phyloP scores from a whole-genome alignment of 2,113 vertebrate species.

The Syngnathus scovelli region DNA sequence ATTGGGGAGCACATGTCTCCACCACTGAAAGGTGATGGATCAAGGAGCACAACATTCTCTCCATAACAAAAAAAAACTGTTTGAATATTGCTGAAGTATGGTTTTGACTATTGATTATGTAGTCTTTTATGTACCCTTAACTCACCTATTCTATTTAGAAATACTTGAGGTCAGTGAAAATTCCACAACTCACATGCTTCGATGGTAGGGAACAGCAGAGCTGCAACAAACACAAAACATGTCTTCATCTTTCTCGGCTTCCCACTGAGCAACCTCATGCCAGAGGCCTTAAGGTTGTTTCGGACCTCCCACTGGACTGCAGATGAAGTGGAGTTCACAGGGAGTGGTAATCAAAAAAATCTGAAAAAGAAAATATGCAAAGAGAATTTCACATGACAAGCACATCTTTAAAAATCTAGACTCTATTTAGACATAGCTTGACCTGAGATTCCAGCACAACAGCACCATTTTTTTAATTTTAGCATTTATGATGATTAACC shows the following conservation, averaged over 20 bases:
- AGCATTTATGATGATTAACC: background rate
- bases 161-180: background rate
- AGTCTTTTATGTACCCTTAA: background rate
- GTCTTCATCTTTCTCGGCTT: slow-evolving; percentile 56
- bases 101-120: background rate
- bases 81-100: background rate
- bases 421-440: background rate
- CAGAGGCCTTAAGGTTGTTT: slow-evolving; percentile 12
- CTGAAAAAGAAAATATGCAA: slow-evolving; percentile 7
- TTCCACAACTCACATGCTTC: slow-evolving; percentile 53
- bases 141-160: background rate
- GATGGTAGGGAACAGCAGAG: slow-evolving; percentile 54
- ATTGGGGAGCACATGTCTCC: background rate
- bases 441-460: background rate
- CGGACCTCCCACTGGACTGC: slow-evolving; percentile 20
- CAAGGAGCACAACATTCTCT: background rate
- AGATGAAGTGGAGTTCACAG: slow-evolving; percentile 21
- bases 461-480: background rate
- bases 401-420: background rate
- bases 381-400: background rate
- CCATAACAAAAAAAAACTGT: background rate
- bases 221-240: slow-evolving; percentile 36
- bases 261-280: slow-evolving; percentile 15
- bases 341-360: slow-evolving; percentile 15
- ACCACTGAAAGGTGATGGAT: background rate